These are phyloP conservation scores for Arion vulgaris DNA, from an alignment of 1,140 invertebrate genomes.

Conservation along the genomic window DNA sequence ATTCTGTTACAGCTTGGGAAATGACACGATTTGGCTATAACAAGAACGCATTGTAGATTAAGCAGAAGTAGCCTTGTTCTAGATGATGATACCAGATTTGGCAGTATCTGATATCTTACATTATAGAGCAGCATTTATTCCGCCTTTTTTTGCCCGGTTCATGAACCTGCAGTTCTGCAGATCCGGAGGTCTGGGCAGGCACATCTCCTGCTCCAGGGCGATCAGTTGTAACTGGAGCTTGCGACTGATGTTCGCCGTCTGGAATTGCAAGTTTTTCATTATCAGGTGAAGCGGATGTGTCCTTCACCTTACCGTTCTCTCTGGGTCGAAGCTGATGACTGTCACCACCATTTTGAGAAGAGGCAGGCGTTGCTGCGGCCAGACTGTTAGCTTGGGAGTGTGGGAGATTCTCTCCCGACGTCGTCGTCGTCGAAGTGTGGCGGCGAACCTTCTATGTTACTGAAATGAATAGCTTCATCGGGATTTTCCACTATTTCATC, in stretches of 20 bases:
- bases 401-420: conserved; percentile 41
- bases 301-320: conserved; percentile 43
- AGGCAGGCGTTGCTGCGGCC: conserved; percentile 9
- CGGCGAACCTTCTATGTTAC: neutral
- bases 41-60: neutral
- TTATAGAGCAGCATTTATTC: conserved; percentile 32
- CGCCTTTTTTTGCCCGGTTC: conserved; percentile 38
- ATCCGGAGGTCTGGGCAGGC: neutral
- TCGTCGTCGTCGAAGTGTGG: conserved; percentile 21
- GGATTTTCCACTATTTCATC: neutral
- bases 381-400: neutral
- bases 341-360: conserved; percentile 5
- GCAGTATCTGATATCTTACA: neutral
- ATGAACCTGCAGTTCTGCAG: conserved; percentile 9
- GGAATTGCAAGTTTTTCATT: conserved; percentile 35
- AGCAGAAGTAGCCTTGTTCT: neutral
- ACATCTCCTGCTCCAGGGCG: neutral
- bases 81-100: neutral
- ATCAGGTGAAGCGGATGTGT: conserved; percentile 22
- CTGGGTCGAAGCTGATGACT: conserved; percentile 9
- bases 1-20: neutral
- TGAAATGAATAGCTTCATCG: neutral
- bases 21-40: neutral
- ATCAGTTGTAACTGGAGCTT: neutral
- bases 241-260: conserved; percentile 28